Base-by-base conservation (phyloP, 1,140 invertebrate species). In the Danaus plexippus region DNA sequence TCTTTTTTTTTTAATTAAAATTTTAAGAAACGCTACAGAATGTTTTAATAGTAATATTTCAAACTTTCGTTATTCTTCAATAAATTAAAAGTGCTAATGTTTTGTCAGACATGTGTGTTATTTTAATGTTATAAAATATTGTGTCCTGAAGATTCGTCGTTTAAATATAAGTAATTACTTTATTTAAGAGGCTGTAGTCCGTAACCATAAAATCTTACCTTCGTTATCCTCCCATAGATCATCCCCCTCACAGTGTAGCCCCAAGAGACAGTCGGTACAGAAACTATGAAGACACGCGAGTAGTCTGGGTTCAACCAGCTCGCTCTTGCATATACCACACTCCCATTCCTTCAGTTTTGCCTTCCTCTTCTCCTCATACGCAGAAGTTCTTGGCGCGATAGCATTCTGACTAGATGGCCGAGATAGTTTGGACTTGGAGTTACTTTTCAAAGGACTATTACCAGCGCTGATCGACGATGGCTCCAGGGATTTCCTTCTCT, bases 251-350 rank as follows among this genome's bases (percentile, higher is more conserved):
- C 78, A 76, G 10, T 76, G 78, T 22, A 88, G 53, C 4, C 71
- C 70, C 52, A 87, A 81, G 9, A 90, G 80, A 64, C 90, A 91
- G 43, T 81, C 73, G 11, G 89, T 88, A 64, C 90, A 91, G 73
- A 90, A 90, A 18, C 88, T 89, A 68, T 91, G 90, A 10, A 91
- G 77, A 68, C 90, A 91, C 0, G 84, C 87, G 56, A 90, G 69
- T 4, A 90, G 81, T 58, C 89, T 71, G 1, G 90, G 90, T 61
- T 91, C 89, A 8, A 82, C 75, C 56, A 87, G 70, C 59, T 84
- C 80, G 47, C 77, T 80, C 52, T 79, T 77, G 57, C 89, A 90
- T 40, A 89, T 62, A 3, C 80, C 75, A 60, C 89, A 90, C 50
- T 82, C 81, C 73, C 87, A 89, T 32, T 81, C 75, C 13, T 77